These are phyloP conservation scores for Corythornis madagascariensis DNA, from an alignment of 2,113 vertebrate species.

Conservation along the genomic window DNA sequence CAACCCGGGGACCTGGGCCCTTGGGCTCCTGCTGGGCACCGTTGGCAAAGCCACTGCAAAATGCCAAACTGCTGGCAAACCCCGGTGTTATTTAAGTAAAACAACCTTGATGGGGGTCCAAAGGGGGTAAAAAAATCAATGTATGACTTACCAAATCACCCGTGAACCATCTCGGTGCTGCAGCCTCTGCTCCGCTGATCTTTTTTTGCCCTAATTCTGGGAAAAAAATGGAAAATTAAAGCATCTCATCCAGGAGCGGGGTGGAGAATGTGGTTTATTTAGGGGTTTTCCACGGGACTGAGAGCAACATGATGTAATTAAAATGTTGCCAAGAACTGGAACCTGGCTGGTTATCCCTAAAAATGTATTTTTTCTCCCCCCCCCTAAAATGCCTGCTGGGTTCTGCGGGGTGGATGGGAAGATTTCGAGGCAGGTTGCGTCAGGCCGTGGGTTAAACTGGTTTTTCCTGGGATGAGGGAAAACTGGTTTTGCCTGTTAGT, in stretches of 20 bases:
- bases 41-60: rapidly evolving
- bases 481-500: conserved; percentile 21
- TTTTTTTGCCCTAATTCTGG: background rate
- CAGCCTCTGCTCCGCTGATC: background rate
- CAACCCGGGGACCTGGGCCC: rapidly evolving
- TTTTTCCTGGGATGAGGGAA: conserved; percentile 40
- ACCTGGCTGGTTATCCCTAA: background rate
- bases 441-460: conserved; percentile 35
- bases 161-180: background rate
- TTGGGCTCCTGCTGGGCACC: background rate
- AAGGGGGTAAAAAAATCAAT: background rate
- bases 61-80: background rate
- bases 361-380: background rate
- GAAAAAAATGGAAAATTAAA: background rate
- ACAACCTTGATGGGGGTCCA: rapidly evolving
- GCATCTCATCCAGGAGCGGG: no score
- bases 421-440: background rate
- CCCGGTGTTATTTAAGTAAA: rapidly evolving
- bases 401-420: background rate
- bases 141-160: background rate
- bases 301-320: background rate
- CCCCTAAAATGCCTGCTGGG: background rate
- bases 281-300: background rate
- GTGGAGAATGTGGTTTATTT: background rate
- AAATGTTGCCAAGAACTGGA: background rate